Evolutionary conservation across 2,113 vertebrate genomes (phyloP).

Genomic region (Pristiophorus japonicus): DNA sequence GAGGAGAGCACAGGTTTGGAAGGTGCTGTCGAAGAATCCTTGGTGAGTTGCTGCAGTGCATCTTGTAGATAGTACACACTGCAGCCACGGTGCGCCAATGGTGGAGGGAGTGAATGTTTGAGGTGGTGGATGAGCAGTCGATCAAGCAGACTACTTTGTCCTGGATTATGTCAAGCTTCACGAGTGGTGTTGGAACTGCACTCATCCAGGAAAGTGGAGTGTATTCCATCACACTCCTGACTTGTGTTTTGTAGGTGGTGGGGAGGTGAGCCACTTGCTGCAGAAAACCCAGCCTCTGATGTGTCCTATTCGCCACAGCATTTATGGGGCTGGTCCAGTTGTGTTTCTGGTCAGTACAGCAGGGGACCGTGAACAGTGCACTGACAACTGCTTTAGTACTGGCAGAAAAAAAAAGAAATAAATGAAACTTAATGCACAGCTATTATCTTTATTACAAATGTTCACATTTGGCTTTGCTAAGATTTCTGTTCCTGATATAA

Average conservation of each 20-base stretch:
- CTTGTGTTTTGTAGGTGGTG: not conserved
- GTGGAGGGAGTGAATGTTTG: not conserved
- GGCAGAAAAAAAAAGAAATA: not conserved
- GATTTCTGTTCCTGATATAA: not conserved
- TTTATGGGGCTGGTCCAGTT: not conserved
- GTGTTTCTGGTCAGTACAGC: not conserved
- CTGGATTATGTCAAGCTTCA: no score
- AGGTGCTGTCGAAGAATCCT: not conserved
- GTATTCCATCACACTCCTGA: not conserved
- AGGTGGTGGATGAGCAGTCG: not conserved
- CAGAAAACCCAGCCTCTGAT: not conserved
- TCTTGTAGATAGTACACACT: not conserved
- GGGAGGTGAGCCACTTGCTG: not conserved
- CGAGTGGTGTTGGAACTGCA: no score
- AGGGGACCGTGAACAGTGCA: not conserved
- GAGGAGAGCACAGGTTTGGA: not conserved
- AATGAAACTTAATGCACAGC: not conserved
- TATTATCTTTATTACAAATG: not conserved
- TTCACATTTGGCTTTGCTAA: not conserved
- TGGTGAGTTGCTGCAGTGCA: not conserved
- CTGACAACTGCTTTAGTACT: not conserved
- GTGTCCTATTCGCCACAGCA: not conserved
- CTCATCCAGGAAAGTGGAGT: no score
- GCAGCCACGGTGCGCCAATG: not conserved
- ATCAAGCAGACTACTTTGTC: not conserved